Evolutionary conservation across 2,113 vertebrate species (phyloP).

Genomic region (Romanogobio albipinnatus): DNA sequence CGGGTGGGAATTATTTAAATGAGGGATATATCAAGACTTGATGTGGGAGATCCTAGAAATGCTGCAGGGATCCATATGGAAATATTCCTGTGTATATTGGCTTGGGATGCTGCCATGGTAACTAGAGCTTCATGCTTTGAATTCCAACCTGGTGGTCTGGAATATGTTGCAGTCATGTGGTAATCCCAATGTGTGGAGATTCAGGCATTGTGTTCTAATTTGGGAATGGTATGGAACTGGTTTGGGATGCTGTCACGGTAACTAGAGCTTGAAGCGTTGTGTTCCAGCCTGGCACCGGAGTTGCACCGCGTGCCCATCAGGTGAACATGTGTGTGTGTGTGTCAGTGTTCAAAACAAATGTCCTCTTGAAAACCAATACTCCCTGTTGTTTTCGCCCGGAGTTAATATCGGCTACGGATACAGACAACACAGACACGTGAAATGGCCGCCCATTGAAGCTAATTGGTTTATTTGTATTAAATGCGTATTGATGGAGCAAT

Average conservation of each 20-base stretch:
- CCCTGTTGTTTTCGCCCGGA: background rate
- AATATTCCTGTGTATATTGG: background rate
- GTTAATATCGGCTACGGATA: background rate
- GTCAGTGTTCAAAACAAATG: background rate
- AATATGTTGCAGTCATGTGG: background rate
- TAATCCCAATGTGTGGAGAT: background rate
- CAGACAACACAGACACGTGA: background rate
- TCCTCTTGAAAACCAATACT: background rate
- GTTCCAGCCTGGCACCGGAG: background rate
- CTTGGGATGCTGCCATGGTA: background rate
- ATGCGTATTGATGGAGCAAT: slow-evolving; percentile 28
- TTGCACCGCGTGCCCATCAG: background rate
- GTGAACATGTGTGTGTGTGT: background rate
- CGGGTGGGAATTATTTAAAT: too few species aligned
- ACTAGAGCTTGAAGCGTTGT: background rate
- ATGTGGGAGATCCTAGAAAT: background rate
- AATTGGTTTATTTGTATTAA: slow-evolving; percentile 26
- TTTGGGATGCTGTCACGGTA: background rate
- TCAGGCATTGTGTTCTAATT: slow-evolving; percentile 8
- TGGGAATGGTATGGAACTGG: background rate
- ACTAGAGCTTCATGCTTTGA: slow-evolving; percentile 9
- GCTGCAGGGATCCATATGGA: background rate
- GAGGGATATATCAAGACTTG: too few species aligned
- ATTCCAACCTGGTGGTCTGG: background rate
- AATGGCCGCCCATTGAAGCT: slow-evolving; percentile 23